phyloP scores from a whole-genome alignment of 2,888 invertebrate species.

The Andrena praecox region DNA sequence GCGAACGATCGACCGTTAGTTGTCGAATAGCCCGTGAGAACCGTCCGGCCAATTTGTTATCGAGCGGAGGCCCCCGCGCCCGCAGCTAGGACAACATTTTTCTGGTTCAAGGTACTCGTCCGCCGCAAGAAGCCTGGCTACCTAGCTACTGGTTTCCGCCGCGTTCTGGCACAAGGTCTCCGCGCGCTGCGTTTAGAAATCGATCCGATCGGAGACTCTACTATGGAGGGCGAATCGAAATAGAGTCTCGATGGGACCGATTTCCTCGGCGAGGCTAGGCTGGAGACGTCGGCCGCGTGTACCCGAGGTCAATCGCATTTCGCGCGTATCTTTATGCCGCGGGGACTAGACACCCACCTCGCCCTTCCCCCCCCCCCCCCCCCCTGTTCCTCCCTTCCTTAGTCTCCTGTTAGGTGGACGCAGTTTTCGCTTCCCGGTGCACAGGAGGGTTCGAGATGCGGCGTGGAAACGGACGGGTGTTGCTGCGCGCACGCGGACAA shows the following conservation, averaged over 20 bases:
- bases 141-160: neutral
- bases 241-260: neutral
- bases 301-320: slow-evolving; percentile 54
- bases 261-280: slow-evolving; percentile 8
- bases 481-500: slow-evolving; percentile 34
- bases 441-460: slow-evolving; percentile 63
- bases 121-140: neutral
- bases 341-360: slow-evolving; percentile 18
- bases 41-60: neutral
- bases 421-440: slow-evolving; percentile 72
- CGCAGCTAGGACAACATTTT: slow-evolving; percentile 4
- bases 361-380: slow-evolving; percentile 21
- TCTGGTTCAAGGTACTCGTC: slow-evolving; percentile 19
- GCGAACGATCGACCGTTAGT: slow-evolving; percentile 17
- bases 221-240: neutral
- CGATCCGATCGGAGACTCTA: neutral
- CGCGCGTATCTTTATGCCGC: slow-evolving; percentile 37
- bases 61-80: neutral
- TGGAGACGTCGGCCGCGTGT: slow-evolving; percentile 27
- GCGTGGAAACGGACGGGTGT: slow-evolving; percentile 49
- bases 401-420: slow-evolving; percentile 63
- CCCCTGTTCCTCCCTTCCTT: neutral
- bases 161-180: slow-evolving; percentile 10
- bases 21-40: slow-evolving; percentile 30
- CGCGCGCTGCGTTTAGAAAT: neutral